A percentile compares a stretch with the other conserved stretches of the same genome.
Conservation (phyloP, 2,113 vertebrate genomes). For the Jaculus jaculus region DNA sequence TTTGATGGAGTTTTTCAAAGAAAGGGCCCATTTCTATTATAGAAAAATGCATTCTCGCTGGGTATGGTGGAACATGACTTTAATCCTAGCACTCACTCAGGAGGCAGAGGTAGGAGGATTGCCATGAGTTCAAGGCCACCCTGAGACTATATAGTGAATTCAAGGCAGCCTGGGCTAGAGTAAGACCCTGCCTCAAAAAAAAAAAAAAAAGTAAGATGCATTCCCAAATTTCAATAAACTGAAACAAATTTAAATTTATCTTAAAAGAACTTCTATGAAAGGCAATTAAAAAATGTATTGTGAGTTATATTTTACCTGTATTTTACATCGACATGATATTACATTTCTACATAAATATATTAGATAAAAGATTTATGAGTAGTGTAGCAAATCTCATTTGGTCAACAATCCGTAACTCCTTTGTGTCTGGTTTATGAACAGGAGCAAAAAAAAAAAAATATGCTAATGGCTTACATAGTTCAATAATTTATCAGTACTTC, state of each 20-base stretch:
- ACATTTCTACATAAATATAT: conserved; percentile 81
- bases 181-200: no score
- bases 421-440: conserved; percentile 72
- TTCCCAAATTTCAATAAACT: conserved; percentile 69
- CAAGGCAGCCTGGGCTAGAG: no score
- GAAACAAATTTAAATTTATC: conserved; percentile 68
- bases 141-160: no score
- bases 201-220: neutral
- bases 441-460: conserved; percentile 38
- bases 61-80: no score
- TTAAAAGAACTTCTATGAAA: conserved; percentile 68
- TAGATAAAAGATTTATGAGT: conserved; percentile 81
- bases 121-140: no score
- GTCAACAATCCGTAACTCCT: conserved; percentile 76
- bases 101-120: no score
- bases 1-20: conserved; percentile 35
- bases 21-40: conserved; percentile 6
- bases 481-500: conserved; percentile 62
- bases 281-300: conserved; percentile 67
- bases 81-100: no score
- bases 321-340: conserved; percentile 82
- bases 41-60: no score
- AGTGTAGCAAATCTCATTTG: conserved; percentile 81
- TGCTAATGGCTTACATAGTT: conserved; percentile 63
- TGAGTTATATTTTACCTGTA: conserved; percentile 78